These are phyloP conservation scores for Holocentrus rufus DNA, from an alignment of 2,797 vertebrate species.

Conservation along the genomic window DNA sequence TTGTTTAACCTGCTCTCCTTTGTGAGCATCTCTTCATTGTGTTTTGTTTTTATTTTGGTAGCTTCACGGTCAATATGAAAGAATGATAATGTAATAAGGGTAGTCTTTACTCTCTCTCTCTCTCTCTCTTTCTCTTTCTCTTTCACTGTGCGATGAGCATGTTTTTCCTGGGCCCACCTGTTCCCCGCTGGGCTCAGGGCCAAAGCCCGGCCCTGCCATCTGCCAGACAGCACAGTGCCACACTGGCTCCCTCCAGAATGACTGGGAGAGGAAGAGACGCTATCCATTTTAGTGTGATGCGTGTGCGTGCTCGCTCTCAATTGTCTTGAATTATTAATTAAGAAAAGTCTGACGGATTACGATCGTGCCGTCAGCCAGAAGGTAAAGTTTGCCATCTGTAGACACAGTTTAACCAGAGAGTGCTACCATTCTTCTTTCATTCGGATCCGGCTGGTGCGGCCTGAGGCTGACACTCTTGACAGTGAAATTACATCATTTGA, in stretches of 20 bases:
- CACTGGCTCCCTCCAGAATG: slow-evolving; percentile 46
- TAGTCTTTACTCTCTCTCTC: background rate
- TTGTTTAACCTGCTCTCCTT: no score
- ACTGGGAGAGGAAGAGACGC: slow-evolving; percentile 38
- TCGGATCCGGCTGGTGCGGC: background rate
- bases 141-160: slow-evolving; percentile 49
- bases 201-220: slow-evolving; percentile 66
- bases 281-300: slow-evolving; percentile 44
- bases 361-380: slow-evolving; percentile 28
- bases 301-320: slow-evolving; percentile 1
- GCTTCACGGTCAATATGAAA: no score
- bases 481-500: slow-evolving; percentile 44
- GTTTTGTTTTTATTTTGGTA: background rate
- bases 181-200: slow-evolving; percentile 56
- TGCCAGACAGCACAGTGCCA: slow-evolving; percentile 57
- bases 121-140: slow-evolving; percentile 40
- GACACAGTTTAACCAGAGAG: slow-evolving; percentile 31
- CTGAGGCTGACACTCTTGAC: slow-evolving; percentile 28
- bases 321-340: slow-evolving; percentile 66
- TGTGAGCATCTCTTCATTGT: background rate
- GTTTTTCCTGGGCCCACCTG: slow-evolving; percentile 68
- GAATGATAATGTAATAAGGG: slow-evolving; percentile 3
- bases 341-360: slow-evolving; percentile 46
- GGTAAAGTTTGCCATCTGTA: slow-evolving; percentile 57
- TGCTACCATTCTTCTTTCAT: slow-evolving; percentile 4